Evolutionary conservation across 2,113 vertebrate genomes (phyloP), one percentile per base, ranked within the genome.

Genomic region (Todiramphus saurophagus): DNA sequence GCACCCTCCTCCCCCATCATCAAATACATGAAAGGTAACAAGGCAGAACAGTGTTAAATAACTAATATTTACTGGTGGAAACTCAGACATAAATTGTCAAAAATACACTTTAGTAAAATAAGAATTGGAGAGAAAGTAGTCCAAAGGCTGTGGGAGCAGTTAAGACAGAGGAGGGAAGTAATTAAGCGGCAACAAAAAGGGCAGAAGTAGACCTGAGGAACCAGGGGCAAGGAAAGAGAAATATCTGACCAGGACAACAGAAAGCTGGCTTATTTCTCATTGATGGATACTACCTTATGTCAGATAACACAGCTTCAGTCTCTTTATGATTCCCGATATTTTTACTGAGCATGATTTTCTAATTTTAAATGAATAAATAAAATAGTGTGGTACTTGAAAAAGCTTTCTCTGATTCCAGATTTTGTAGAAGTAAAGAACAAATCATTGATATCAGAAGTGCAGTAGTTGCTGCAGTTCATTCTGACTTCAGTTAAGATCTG

Each of bases 181-280:
- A 24, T 2, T 55, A 75, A 55, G n/a, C 2, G 2, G 11, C 0
- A 6, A 43, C 37, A 44, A 56, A 62, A 24, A 3, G 6, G 5
- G 5, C 7, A 80, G 51, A 82, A 83, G 33, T 14, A 48, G 18
- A 35, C 16, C 16, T 2, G 6, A 77, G 12, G 30, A 67, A 24
- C 2, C 17, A 72, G 7, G 8, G 16, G 43, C 3, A 27, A 63
- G 8, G 16, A 58, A 78, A 56, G 11, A 39, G 8, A 53, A 41
- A 20, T 30, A 5, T 25, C 9, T 17, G 19, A 46, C 31, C 21
- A 11, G 28, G 39, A 63, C 21, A 23, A 3, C 9, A 72, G 28
- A n/a, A 90, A 74, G 6, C 19, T 84, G 37, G 5, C 11, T 59
- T 90, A 64, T 31, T 92, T 89, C 53, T 15, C 16, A 9, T 46